Conservation (phyloP, 1,140 invertebrate genomes). For the Drosophila kikkawai region DNA sequence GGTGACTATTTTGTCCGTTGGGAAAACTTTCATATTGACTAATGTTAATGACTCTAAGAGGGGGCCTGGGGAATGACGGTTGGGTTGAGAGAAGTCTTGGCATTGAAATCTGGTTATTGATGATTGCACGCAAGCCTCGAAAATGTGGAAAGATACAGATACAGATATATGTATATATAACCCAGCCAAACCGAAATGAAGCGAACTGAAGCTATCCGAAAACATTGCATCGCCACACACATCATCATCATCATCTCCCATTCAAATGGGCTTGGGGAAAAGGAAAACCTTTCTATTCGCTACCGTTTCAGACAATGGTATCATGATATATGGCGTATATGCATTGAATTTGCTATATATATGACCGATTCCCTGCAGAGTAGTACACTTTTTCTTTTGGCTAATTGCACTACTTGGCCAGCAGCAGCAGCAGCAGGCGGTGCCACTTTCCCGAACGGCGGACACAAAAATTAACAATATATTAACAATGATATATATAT, state of each 20-base stretch:
- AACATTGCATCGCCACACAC: constrained; percentile 33
- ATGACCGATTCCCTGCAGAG: constrained; percentile 23
- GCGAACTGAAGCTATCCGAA: constrained; percentile 23
- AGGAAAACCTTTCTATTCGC: constrained; percentile 53
- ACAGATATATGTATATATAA: too few species aligned
- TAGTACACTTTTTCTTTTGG: constrained; percentile 74
- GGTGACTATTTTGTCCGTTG: constrained; percentile 31
- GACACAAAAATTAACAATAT: constrained; percentile 27
- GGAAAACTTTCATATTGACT: constrained; percentile 44
- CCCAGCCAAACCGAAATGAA: too few species aligned
- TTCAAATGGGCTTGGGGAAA: constrained; percentile 48
- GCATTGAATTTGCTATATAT: constrained; percentile 13
- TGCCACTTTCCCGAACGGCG: constrained; percentile 62
- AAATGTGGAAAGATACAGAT: constrained; percentile 19
- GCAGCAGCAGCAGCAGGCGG: constrained; percentile 62
- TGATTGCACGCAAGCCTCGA: constrained; percentile 43
- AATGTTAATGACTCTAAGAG: constrained; percentile 39
- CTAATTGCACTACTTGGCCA: constrained; percentile 73
- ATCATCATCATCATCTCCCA: constrained; percentile 13
- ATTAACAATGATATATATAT: constrained; percentile 2
- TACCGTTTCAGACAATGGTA: constrained; percentile 49
- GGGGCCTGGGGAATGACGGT: constrained; percentile 16
- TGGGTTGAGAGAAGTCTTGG: constrained; percentile 34
- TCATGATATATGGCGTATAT: constrained; percentile 12
- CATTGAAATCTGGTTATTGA: constrained; percentile 53